Base-by-base conservation (phyloP, 2,797 vertebrate genomes). In the Crenichthys baileyi region DNA sequence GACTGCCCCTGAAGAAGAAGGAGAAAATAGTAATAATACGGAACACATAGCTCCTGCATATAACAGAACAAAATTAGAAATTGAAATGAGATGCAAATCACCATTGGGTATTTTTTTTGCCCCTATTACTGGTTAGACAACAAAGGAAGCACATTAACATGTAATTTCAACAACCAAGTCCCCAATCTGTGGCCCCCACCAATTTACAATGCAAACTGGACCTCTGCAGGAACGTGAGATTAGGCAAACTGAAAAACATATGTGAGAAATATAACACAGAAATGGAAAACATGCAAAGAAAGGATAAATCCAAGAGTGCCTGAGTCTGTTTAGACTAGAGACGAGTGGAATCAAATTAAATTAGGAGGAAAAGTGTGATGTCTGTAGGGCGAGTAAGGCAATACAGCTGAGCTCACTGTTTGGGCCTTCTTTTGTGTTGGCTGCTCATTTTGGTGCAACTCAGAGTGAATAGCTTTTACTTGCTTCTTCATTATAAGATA, bases 41-140 rank as follows among this genome's bases (percentile, higher is more conserved):
- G 91, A 92, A 93, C 77, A 79, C 86, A 77, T 81, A 87, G 92
- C 86, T 90, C 92, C 79, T 83, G 87, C 85, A 90, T 95, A 92
- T 94, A 94, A 87, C 76, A 80, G 85, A 92, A 88, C 80, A 73
- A 50, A 91, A 95, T 96, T 95, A 92, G 89, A 96, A 96, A 95
- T 96, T 94, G 88, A 95, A 96, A 96, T 95, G 87, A 94, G 93
- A 96, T 96, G 95, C 92, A 95, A 96, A 96, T 95, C 87, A 95
- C 93, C 91, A 85, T 86, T 36, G 95, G 94, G 93, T 93, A 93
- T 95, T 95, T 93, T 36, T 48, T 94, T 94, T 93, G 93, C 92
- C 93, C 94, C 79, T 92, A 94, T 95, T 96, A 94, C 93, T 94
- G 93, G 92, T 95, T 95, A 93, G 93, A 95, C 94, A 96, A 96